Evolutionary conservation across 2,113 vertebrate species (phyloP).

Genomic region (Trematocara variabile): DNA sequence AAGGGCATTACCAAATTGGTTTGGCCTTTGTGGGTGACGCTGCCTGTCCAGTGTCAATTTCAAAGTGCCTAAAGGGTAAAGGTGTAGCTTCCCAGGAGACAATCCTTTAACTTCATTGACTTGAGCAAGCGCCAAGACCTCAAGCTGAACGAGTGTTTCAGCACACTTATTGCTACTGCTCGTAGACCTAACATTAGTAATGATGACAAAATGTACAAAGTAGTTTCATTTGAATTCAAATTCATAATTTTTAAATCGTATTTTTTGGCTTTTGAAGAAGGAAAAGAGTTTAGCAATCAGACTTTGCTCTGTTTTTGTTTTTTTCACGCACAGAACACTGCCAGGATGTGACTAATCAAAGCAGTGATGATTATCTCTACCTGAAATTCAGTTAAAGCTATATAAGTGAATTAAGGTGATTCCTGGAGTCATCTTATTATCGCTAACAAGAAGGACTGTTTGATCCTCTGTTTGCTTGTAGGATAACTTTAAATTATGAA

Average conservation of each 20-base stretch:
- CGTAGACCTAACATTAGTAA: not conserved
- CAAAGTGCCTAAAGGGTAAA: not conserved
- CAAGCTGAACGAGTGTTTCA: not conserved
- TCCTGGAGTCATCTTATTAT: not conserved
- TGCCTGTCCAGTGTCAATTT: not conserved
- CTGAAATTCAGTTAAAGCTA: not conserved
- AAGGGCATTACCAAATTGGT: not conserved
- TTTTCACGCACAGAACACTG: not conserved
- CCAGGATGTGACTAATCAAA: not conserved
- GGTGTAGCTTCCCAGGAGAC: constrained; percentile 1
- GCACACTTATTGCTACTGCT: not conserved
- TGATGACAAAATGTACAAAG: not conserved
- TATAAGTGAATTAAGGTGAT: not conserved
- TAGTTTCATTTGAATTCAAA: not conserved
- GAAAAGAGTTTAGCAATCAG: not conserved
- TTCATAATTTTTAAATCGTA: not conserved
- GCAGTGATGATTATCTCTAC: not conserved
- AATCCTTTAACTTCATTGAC: too few relatives aligned
- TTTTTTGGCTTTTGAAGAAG: not conserved
- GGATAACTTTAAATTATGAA: not conserved
- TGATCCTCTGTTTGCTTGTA: not conserved
- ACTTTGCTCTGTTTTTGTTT: not conserved
- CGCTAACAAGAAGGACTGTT: not conserved
- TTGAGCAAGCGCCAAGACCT: not conserved
- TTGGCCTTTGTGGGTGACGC: not conserved